Evolutionary conservation across 2,797 vertebrate species (phyloP).

Genomic region (Betta splendens): DNA sequence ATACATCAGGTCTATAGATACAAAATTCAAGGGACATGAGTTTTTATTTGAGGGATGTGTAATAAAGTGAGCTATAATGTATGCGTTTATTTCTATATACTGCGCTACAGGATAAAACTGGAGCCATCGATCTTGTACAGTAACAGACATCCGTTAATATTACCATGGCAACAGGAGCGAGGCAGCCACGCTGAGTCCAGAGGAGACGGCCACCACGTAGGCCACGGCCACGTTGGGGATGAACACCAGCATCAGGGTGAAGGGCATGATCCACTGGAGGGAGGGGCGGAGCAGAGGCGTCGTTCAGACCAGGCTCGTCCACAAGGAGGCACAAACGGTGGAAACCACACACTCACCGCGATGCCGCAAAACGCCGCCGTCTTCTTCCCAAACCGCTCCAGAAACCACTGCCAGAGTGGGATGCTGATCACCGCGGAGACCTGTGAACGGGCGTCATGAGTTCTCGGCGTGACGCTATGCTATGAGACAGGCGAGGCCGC

Average conservation of each 20-base stretch:
- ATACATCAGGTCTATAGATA: constrained; percentile 1
- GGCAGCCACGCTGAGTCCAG: constrained; percentile 92
- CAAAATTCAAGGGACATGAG: constrained; percentile 2
- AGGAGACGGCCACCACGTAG: constrained; percentile 89
- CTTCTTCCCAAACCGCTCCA: constrained; percentile 93
- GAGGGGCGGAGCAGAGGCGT: neutral
- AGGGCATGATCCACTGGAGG: constrained; percentile 93
- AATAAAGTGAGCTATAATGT: too few species aligned
- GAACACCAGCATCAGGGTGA: constrained; percentile 89
- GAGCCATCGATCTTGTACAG: too few species aligned
- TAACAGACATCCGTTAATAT: too few species aligned
- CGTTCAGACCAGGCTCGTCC: constrained; percentile 13
- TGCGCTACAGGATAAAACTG: too few species aligned
- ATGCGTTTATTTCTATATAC: too few species aligned
- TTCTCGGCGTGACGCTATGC: constrained; percentile 7
- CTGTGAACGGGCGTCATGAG: constrained; percentile 65
- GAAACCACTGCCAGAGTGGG: constrained; percentile 95
- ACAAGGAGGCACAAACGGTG: constrained; percentile 47
- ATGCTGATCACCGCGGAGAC: constrained; percentile 91
- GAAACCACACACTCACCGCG: constrained; percentile 81
- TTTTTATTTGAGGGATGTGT: constrained; percentile 1
- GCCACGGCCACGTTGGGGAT: constrained; percentile 89
- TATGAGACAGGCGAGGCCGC: too few species aligned
- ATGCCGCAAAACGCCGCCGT: constrained; percentile 90
- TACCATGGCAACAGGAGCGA: constrained; percentile 95